Conservation (phyloP, 2,797 vertebrate genomes). For the Sylvilagus floridanus region DNA sequence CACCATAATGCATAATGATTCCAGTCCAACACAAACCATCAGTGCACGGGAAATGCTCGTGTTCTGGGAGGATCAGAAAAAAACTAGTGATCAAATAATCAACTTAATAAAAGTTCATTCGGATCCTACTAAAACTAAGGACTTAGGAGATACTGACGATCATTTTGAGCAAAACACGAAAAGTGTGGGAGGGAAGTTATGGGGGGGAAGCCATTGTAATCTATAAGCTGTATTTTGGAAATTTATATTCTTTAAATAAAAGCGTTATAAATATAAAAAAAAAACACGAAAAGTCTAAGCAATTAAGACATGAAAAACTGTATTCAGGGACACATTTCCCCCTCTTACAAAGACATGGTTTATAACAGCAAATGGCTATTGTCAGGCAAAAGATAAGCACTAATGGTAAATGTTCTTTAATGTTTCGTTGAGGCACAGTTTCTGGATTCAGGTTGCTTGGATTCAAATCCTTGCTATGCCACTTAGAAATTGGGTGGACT, state of each 20-base stretch:
- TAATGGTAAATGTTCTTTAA: not conserved
- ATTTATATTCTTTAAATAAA: no score
- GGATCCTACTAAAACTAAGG: not conserved
- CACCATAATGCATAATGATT: not conserved
- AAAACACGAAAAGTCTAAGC: slow-evolving; percentile 10
- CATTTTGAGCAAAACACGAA: slow-evolving; percentile 13
- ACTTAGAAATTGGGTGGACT: not conserved
- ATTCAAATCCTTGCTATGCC: not conserved
- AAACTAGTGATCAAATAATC: not conserved
- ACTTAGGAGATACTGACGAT: not conserved
- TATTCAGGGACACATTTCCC: not conserved
- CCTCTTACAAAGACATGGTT: not conserved
- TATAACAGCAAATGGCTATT: not conserved
- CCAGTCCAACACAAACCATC: not conserved
- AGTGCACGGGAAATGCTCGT: not conserved
- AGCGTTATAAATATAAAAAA: no score
- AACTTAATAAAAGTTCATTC: not conserved
- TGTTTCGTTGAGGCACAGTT: not conserved
- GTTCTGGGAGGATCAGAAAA: not conserved
- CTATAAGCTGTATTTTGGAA: no score
- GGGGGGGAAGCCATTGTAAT: no score
- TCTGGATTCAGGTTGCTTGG: not conserved
- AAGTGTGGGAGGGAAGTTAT: no score
- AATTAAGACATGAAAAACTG: not conserved
- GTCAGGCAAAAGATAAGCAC: not conserved